Percentiles rank a stretch among this genome's conserved stretches.
These are phyloP conservation scores for Enteromius radiatus DNA, from an alignment of 2,797 vertebrate species.

Conservation along the genomic window DNA sequence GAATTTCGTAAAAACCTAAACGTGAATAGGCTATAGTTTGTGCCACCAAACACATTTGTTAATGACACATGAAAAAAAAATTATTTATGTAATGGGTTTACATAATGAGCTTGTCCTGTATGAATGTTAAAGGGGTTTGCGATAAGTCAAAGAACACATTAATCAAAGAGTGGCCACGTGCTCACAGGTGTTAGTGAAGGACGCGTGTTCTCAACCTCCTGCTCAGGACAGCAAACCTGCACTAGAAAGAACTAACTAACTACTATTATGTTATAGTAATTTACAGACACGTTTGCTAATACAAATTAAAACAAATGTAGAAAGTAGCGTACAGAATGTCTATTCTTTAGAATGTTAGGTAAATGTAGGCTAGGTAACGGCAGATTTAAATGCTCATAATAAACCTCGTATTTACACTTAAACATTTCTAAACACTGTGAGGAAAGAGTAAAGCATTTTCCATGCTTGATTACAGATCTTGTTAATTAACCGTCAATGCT, in stretches of 20 bases:
- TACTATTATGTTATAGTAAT: too few relatives aligned
- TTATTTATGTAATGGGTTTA: background rate
- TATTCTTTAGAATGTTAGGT: background rate
- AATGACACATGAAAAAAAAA: background rate
- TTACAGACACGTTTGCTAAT: background rate
- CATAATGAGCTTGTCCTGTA: background rate
- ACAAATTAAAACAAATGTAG: background rate
- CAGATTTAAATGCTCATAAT: background rate
- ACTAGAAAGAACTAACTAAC: background rate
- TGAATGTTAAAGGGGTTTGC: background rate
- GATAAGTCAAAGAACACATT: background rate
- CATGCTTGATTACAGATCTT: background rate
- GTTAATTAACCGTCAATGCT: background rate
- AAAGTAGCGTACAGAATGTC: background rate
- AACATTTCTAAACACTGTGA: background rate
- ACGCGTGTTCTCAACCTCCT: background rate
- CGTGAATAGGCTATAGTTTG: background rate
- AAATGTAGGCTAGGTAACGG: background rate
- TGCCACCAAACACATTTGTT: background rate
- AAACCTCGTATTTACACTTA: background rate
- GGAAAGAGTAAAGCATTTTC: background rate
- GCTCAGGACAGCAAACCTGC: background rate
- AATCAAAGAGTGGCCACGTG: background rate
- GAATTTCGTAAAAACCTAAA: background rate
- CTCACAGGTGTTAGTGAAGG: background rate